A percentile compares a stretch with the other conserved stretches of the same genome.
Evolutionary conservation across 2,797 vertebrate species (phyloP).

Genomic region (Apogon talboti): DNA sequence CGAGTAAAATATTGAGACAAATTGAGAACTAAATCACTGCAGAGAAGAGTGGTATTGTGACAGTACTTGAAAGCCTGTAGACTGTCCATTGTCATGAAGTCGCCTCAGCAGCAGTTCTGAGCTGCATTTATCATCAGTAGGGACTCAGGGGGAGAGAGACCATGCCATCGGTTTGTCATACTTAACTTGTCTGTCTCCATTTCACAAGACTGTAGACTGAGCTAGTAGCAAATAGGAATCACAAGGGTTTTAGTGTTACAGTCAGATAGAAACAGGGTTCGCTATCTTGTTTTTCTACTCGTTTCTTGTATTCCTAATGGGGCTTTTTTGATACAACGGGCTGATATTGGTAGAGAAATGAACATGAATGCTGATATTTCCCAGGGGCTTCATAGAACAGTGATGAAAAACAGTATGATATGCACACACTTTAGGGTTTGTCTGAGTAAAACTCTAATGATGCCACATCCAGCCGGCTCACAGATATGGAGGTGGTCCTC

Average conservation of each 20-base stretch:
- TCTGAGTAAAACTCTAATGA: slow-evolving; percentile 37
- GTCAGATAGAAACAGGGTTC: slow-evolving; percentile 24
- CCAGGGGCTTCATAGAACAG: slow-evolving; percentile 2
- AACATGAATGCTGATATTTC: slow-evolving; percentile 10
- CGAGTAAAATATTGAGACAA: slow-evolving; percentile 80
- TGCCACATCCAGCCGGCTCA: slow-evolving; percentile 36
- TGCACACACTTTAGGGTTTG: slow-evolving; percentile 21
- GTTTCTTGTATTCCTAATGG: slow-evolving; percentile 25
- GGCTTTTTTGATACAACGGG: slow-evolving; percentile 7
- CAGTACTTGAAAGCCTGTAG: slow-evolving; percentile 65
- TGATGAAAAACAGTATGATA: slow-evolving; percentile 20
- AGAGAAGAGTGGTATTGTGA: slow-evolving; percentile 69
- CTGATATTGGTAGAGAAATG: slow-evolving; percentile 17
- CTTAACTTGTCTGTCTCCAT: slow-evolving; percentile 69
- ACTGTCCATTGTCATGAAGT: slow-evolving; percentile 71
- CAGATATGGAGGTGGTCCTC: slow-evolving; percentile 30
- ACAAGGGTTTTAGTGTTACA: slow-evolving; percentile 43
- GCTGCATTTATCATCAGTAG: slow-evolving; percentile 70
- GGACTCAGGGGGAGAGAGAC: slow-evolving; percentile 50
- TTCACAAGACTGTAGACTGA: slow-evolving; percentile 50
- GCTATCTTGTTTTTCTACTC: slow-evolving; percentile 17
- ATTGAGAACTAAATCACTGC: slow-evolving; percentile 76
- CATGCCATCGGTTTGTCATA: slow-evolving; percentile 69
- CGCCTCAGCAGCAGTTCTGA: slow-evolving; percentile 59
- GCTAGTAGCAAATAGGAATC: slow-evolving; percentile 31